Evolutionary conservation across 1,140 invertebrate genomes (phyloP).

Genomic region (Lepidostoma basale): DNA sequence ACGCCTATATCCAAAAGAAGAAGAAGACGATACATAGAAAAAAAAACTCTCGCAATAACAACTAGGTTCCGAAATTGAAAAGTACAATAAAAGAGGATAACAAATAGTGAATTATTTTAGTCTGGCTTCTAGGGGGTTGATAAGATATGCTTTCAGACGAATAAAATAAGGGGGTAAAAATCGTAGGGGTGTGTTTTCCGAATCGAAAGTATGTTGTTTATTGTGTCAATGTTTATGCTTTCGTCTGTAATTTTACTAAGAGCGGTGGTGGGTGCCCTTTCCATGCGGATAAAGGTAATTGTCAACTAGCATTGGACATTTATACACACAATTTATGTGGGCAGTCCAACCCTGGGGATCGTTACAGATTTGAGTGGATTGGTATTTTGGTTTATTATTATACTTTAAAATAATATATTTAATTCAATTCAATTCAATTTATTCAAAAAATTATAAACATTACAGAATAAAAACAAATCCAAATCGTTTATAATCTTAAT

Average conservation of each 20-base stretch:
- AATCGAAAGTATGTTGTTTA: conserved; percentile 35
- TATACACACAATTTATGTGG: not conserved
- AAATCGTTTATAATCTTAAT: too few species aligned
- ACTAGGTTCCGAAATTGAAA: too few species aligned
- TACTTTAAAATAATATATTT: too few species aligned
- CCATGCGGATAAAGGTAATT: not conserved
- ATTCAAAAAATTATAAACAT: too few species aligned
- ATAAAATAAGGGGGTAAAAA: conserved; percentile 27
- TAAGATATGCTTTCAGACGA: conserved; percentile 36
- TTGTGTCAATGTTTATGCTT: conserved; percentile 31
- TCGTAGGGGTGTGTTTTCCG: conserved; percentile 23
- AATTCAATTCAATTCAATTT: too few species aligned
- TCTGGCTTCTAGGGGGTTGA: too few species aligned
- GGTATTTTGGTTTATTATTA: not conserved
- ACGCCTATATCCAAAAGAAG: too few species aligned
- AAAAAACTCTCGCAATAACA: too few species aligned
- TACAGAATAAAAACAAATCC: too few species aligned
- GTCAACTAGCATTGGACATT: not conserved
- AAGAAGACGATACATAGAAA: too few species aligned
- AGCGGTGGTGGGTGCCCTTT: conserved; percentile 9
- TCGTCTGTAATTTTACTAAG: conserved; percentile 34
- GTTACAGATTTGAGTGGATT: conserved; percentile 6
- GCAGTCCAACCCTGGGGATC: not conserved
- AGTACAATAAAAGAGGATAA: too few species aligned
- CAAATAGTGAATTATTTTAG: too few species aligned